Evolutionary conservation across 2,113 vertebrate genomes (phyloP), one percentile per base, ranked within the genome.

Genomic region (Tylochromis polylepis): DNA sequence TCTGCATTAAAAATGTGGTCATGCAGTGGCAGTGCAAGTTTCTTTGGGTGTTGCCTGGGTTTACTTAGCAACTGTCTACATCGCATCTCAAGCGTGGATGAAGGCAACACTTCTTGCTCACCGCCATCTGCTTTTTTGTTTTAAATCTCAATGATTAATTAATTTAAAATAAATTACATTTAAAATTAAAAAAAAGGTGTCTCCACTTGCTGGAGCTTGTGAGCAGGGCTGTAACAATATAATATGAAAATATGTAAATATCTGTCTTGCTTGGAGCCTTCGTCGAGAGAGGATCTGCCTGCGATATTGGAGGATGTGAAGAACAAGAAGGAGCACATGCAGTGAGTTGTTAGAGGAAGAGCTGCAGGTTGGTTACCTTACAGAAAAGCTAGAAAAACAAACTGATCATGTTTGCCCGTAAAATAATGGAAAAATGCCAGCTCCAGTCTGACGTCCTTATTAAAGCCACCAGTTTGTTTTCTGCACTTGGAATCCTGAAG

Each of bases 1-100:
- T 41, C 20, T 24, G 0, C 36, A n/a, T 67, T 3, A 22, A 41
- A 4, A 24, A 67, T n/a, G 15, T 1, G 0, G 11, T 24, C 65
- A 10, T 24, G 65, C 65, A 43, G 65, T 22, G 20, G 65, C 36
- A 2, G 65, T 8, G 7, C 36, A 67, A 16, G 36, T 43, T 24
- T 43, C 65, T 27, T 5, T 0, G 38, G 38, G 0, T 70, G 65
- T 41, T 27, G n/a, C 22, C n/a, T 70, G 65, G 0, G 0, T 27
- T 72, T 46, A 34, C 34, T 31, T 20, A 1, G 11, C 34, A 11
- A 46, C 2, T 72, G 22, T 41, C 62, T 41, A 41, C 62, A 67
- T 9, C 0, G 38, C 24, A 41, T 41, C n/a, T 41, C 36, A 67
- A 24, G 62, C 41, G 36, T 72, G 67, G 22, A 27, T 27, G 15